Evolutionary conservation across 1,140 invertebrate species (phyloP), one percentile per base, ranked within the genome.

Genomic region (Hirudo medicinalis): DNA sequence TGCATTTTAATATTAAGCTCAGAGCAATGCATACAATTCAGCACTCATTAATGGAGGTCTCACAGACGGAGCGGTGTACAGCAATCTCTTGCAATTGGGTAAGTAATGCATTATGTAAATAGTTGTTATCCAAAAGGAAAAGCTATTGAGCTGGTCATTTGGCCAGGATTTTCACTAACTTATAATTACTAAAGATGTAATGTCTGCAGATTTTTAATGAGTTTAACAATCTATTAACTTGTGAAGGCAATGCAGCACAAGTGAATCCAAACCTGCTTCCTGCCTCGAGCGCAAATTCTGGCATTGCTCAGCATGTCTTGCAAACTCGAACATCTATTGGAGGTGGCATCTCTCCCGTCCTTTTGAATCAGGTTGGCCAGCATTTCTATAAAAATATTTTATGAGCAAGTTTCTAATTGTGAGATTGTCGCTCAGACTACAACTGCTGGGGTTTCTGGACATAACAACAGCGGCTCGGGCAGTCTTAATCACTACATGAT

Each of bases 401-500:
- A 17, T 49, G 5, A 6, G 19, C 19, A 4, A 32, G 9, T 63
- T 63, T 63, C 22, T 63, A 15, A 63, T 25, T 63, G 20, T 13
- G 19, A 22, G 0, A 20, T 20, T 22, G 9, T 63, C 19, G 8
- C 19, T 63, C 57, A 63, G 29, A 63, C 22, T n/a, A 63, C 29
- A 63, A 25, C 57, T 8, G 29, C 57, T 63, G 57, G 57, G 19
- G 29, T 25, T 63, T 63, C 57, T 63, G 57, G 22, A 63, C 57
- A 8, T 63, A 25, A 6, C 29, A 32, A 32, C 22, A 63, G 22
- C 8, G 19, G 29, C 19, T 13, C 57, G 11, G 29, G 22, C 8
- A 63, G 20, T 32, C 29, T 63, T 13, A 87, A 87, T 78, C 89
- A 87, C 79, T 83, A 89, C 76, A 89, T 90, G 88, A 90, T 89